Percentiles rank a stretch among this genome's conserved stretches.
Evolutionary conservation across 2,888 invertebrate species (phyloP).

Genomic region (Chymomyza fuscimana): DNA sequence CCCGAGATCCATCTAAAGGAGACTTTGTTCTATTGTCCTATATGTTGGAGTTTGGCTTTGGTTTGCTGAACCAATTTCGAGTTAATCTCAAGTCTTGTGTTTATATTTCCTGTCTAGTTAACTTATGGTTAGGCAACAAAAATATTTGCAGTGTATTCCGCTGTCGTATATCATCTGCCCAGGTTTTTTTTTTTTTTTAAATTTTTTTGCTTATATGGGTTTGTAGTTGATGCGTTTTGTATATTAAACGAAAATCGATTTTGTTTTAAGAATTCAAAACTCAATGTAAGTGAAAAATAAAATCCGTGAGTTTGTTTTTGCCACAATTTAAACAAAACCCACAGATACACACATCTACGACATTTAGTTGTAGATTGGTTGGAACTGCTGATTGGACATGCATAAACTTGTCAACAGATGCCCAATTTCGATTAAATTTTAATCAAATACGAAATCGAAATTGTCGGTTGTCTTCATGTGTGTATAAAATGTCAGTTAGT

Average conservation of each 20-base stretch:
- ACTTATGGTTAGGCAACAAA: too few relatives aligned
- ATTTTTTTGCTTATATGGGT: background rate
- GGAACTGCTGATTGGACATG: too few relatives aligned
- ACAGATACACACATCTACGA: background rate
- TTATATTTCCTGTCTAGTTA: too few relatives aligned
- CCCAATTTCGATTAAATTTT: background rate
- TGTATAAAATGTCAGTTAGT: background rate
- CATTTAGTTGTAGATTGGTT: too few relatives aligned
- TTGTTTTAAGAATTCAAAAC: slow-evolving; percentile 20
- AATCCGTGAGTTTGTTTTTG: background rate
- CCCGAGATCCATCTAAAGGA: too few relatives aligned
- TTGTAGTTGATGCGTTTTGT: slow-evolving; percentile 11
- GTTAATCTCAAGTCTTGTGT: too few relatives aligned
- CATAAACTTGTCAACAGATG: background rate
- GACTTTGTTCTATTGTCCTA: too few relatives aligned
- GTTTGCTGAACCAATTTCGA: too few relatives aligned
- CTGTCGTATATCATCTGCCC: background rate
- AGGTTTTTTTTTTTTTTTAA: too few relatives aligned
- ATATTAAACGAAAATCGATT: slow-evolving; percentile 53
- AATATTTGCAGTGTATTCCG: background rate
- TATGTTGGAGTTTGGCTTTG: too few relatives aligned
- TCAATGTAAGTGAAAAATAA: slow-evolving; percentile 13
- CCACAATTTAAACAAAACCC: background rate
- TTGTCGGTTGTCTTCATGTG: slow-evolving; percentile 1
- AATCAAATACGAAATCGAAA: background rate